These are phyloP conservation scores for Trichogramma evanescens DNA, from an alignment of 2,888 invertebrate genomes.

Conservation along the genomic window DNA sequence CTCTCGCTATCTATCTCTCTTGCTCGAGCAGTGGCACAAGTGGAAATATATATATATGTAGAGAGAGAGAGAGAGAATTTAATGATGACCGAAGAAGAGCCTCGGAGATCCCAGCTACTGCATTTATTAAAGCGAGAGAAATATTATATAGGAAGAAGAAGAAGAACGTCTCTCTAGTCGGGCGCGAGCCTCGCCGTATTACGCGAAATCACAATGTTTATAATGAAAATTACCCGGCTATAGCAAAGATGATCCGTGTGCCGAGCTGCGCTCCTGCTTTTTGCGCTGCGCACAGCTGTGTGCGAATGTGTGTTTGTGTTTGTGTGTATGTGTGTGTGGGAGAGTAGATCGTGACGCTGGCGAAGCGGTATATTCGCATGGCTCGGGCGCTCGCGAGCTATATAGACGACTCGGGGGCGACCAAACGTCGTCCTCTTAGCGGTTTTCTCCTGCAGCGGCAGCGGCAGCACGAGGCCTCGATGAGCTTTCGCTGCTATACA, in stretches of 20 bases:
- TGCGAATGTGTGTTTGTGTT: too few relatives aligned
- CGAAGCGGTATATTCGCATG: slow-evolving; percentile 39
- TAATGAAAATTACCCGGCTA: slow-evolving; percentile 41
- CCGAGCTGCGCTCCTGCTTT: too few relatives aligned
- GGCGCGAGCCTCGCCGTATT: slow-evolving; percentile 27
- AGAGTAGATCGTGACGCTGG: slow-evolving; percentile 41
- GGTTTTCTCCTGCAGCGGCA: slow-evolving; percentile 40
- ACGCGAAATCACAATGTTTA: slow-evolving; percentile 46
- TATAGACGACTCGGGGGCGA: slow-evolving; percentile 31
- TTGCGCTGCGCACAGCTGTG: too few relatives aligned
- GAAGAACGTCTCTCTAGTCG: not conserved
- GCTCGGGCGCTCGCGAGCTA: too few relatives aligned
- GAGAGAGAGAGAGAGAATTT: too few relatives aligned
- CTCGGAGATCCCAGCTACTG: too few relatives aligned
- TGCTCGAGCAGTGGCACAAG: too few relatives aligned
- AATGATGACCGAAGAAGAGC: too few relatives aligned
- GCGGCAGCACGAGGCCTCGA: slow-evolving; percentile 23
- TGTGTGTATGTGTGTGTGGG: not conserved
- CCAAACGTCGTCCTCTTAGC: slow-evolving; percentile 43
- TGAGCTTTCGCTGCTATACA: slow-evolving; percentile 21
- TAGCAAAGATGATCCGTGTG: not conserved
- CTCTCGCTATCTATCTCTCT: too few relatives aligned
- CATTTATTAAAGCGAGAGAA: too few relatives aligned
- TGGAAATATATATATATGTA: too few relatives aligned
- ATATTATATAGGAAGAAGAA: too few relatives aligned